Evolutionary conservation across 2,888 invertebrate genomes (phyloP).

Genomic region (Ophion slaviceki): DNA sequence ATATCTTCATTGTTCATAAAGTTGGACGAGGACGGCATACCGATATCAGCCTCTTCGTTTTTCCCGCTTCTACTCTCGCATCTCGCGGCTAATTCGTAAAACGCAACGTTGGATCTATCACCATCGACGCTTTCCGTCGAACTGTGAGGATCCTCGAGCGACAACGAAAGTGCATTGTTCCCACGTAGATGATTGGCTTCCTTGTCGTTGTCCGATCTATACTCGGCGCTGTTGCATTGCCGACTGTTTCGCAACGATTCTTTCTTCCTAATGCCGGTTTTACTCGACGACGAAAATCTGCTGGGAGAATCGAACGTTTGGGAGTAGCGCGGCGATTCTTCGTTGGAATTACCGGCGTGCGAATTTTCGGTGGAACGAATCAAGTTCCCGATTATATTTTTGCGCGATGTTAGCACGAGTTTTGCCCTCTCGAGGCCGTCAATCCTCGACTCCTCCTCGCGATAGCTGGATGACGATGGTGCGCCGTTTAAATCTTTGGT

Average conservation of each 20-base stretch:
- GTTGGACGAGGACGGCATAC: slow-evolving; percentile 53
- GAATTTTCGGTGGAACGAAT: slow-evolving; percentile 68
- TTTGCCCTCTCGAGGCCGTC: slow-evolving; percentile 48
- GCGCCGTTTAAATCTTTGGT: slow-evolving; percentile 45
- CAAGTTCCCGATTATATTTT: slow-evolving; percentile 65
- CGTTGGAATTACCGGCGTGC: slow-evolving; percentile 44
- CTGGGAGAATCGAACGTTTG: slow-evolving; percentile 59
- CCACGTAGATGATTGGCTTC: slow-evolving; percentile 27
- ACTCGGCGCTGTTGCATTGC: slow-evolving; percentile 58
- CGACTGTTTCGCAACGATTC: slow-evolving; percentile 66
- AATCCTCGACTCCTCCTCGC: slow-evolving; percentile 40
- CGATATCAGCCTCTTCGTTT: slow-evolving; percentile 36
- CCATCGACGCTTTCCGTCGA: slow-evolving; percentile 61
- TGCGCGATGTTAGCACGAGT: slow-evolving; percentile 63
- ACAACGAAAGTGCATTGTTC: slow-evolving; percentile 27
- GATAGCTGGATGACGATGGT: slow-evolving; percentile 36
- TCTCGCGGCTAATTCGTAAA: slow-evolving; percentile 53
- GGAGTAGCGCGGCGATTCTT: slow-evolving; percentile 68
- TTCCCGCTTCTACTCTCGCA: slow-evolving; percentile 25
- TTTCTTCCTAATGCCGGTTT: slow-evolving; percentile 66
- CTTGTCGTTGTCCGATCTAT: slow-evolving; percentile 47
- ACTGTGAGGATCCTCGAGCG: slow-evolving; percentile 55
- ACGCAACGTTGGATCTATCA: slow-evolving; percentile 45
- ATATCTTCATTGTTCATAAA: slow-evolving; percentile 31
- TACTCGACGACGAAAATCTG: slow-evolving; percentile 48